A percentile compares a stretch with the other conserved stretches of the same genome.
Conservation (phyloP, 2,113 vertebrate genomes). For the Argyrosomus japonicus region DNA sequence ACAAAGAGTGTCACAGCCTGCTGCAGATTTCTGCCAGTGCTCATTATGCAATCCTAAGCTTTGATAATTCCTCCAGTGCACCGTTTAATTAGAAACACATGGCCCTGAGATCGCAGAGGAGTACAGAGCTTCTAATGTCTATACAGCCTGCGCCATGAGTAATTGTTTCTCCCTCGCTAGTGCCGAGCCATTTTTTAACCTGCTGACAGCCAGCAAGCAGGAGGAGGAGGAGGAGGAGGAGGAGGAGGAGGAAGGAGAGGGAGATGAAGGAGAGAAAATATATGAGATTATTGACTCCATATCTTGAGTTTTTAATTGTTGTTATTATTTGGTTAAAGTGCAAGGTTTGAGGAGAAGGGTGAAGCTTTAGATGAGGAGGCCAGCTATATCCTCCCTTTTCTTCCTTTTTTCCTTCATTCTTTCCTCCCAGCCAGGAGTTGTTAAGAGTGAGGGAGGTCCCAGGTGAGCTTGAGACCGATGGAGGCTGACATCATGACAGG, state of each 20-base stretch:
- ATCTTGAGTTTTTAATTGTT: constrained; percentile 31
- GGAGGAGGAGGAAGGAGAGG: constrained; percentile 24
- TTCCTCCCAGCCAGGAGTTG: constrained; percentile 56
- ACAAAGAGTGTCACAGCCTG: constrained; percentile 67
- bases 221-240: constrained; percentile 48
- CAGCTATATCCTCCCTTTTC: constrained; percentile 14
- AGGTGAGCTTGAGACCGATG: constrained; percentile 73
- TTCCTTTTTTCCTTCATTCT: background rate
- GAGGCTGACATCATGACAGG: constrained; percentile 80
- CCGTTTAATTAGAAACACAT: constrained; percentile 80
- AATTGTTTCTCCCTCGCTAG: constrained; percentile 78
- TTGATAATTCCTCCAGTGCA: constrained; percentile 76
- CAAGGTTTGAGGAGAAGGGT: constrained; percentile 4
- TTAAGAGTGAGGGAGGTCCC: constrained; percentile 69
- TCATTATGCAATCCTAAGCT: constrained; percentile 79
- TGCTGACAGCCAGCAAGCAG: constrained; percentile 73
- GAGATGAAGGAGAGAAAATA: constrained; percentile 27
- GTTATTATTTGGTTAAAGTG: constrained; percentile 23
- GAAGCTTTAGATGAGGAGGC: constrained; percentile 25
- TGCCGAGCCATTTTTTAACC: constrained; percentile 79
- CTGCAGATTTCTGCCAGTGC: constrained; percentile 61
- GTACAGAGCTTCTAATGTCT: constrained; percentile 69
- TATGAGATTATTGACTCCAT: constrained; percentile 35
- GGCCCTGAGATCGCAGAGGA: constrained; percentile 70
- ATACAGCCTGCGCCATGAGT: constrained; percentile 74